Base-by-base conservation (phyloP, 2,888 invertebrate species). In the Hybos culiciformis region DNA sequence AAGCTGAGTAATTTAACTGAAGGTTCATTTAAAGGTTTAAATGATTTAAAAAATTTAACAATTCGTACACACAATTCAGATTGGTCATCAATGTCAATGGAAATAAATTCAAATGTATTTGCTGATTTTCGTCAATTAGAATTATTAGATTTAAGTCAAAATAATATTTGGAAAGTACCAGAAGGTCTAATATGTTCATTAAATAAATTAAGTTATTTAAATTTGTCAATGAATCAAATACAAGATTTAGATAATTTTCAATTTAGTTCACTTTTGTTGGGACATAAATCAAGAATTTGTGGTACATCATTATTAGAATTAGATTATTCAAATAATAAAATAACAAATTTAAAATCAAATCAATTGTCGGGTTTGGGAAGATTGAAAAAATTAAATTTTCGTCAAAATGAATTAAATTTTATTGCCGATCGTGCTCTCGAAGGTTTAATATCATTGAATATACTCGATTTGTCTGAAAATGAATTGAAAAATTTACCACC, bases 141-240 rank as follows among this genome's bases (percentile, higher is more conserved):
- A 66, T 76, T 81, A 52, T 70, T 90, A 53, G 90, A 91, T 62
- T 70, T 91, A 52, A 87, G 86, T 60, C 78, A 79, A 58, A 88
- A 90, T 66, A 88, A 87, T 65, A 85, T 90, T 58, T 86, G 85
- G 84, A 80, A 83, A 42, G 80, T 90, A 58, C 87, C 88, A 23
- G 83, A 84, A 58, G 80, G 80, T 57, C 73, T 87, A 56, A 86
- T 90, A 62, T 90, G 90, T 58, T 82, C 86, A 3, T 66, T 88
- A 49, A 80, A 81, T 41, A 83, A 82, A 58, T 70, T 90, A 55
- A 79, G 84, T 51, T 74, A 76, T 53, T 68, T 92, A 51, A 92
- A 92, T 63, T 78, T 91, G 47, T 88, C 88, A 41, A 78, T 80
- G 56, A 91, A 91, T 67, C 76, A 85, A 55, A 71, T 92, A 42